Conservation (phyloP, 2,888 invertebrate species). For the Trichogramma evanescens region DNA sequence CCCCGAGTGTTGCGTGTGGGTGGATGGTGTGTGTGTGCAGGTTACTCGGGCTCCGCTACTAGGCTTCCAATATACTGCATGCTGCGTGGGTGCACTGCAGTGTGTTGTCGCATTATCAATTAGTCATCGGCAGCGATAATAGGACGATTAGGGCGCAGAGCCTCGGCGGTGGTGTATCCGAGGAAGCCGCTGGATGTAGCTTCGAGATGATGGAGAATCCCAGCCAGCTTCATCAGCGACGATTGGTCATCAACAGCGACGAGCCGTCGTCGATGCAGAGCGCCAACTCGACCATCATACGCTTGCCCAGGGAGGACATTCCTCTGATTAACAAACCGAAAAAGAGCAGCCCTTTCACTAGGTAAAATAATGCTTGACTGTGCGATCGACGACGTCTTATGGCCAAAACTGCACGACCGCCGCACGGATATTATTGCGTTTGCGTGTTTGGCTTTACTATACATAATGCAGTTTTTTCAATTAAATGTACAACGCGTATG, state of each 20-base stretch:
- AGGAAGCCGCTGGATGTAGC: not conserved
- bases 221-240: slow-evolving; percentile 10
- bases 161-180: not conserved
- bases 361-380: slow-evolving; percentile 47
- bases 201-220: slow-evolving; percentile 20
- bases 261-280: slow-evolving; percentile 43
- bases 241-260: no score
- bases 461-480: not conserved
- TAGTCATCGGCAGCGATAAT: no score
- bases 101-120: no score
- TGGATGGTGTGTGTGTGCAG: no score
- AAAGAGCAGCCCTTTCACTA: slow-evolving; percentile 56
- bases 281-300: slow-evolving; percentile 46
- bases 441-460: not conserved
- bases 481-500: no score
- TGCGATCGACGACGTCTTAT: slow-evolving; percentile 14
- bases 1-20: no score
- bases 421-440: not conserved
- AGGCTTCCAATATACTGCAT: no score
- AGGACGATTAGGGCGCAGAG: not conserved
- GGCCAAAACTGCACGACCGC: not conserved
- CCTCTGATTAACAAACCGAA: slow-evolving; percentile 61
- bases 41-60: no score
- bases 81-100: no score
- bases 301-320: slow-evolving; percentile 61